Evolutionary conservation across 2,113 vertebrate genomes (phyloP).

Genomic region (Barbus barbus): DNA sequence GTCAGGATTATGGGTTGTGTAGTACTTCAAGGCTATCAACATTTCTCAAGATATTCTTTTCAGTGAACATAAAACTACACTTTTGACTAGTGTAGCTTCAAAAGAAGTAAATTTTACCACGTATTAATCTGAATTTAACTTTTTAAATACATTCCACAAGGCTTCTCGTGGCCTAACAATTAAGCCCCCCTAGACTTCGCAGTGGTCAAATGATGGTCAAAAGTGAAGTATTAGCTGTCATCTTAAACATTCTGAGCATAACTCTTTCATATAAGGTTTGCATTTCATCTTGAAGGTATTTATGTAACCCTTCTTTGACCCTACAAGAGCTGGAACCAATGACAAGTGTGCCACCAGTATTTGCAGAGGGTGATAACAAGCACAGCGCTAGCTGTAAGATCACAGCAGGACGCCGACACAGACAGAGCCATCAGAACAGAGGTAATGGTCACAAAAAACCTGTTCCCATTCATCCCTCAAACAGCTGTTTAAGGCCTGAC

Average conservation of each 20-base stretch:
- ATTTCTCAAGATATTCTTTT: no score
- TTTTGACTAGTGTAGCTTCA: not conserved
- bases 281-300: not conserved
- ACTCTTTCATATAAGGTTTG: not conserved
- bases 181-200: not conserved
- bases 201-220: not conserved
- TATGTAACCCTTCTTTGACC: conserved; percentile 19
- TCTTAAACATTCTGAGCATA: not conserved
- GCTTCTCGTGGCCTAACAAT: no score
- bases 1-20: no score
- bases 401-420: conserved; percentile 13
- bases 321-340: not conserved
- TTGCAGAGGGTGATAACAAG: conserved; percentile 18
- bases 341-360: conserved; percentile 13
- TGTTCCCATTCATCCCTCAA: conserved; percentile 12
- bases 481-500: conserved; percentile 33
- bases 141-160: no score
- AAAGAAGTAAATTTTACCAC: not conserved
- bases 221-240: not conserved
- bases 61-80: not conserved
- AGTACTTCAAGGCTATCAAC: no score
- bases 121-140: not conserved
- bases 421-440: not conserved
- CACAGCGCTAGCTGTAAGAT: not conserved
- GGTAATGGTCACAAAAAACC: conserved; percentile 10